Evolutionary conservation across 2,888 invertebrate species (phyloP), one percentile per base, ranked within the genome.

Genomic region (Coleophora flavipennella): DNA sequence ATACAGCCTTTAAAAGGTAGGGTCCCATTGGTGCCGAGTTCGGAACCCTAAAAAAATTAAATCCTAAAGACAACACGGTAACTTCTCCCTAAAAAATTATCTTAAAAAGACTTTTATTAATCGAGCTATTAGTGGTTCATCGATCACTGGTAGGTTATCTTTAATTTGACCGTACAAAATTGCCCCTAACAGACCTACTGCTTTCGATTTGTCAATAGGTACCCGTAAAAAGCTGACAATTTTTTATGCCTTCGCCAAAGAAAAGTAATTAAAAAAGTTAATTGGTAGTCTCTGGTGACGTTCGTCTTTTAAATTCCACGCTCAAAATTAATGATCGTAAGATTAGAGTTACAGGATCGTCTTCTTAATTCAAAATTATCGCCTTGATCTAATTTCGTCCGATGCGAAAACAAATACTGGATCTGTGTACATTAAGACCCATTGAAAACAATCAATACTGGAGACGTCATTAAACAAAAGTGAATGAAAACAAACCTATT

Each of bases 241-340:
- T 66, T 63, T 63, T 66, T 61, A 50, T 49, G 12, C 42, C 40
- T 40, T 43, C 48, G 47, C 49, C 54, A 20, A 20, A 49, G 33
- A 48, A 54, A 48, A 49, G 61, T 59, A 62, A 67, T 65, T 65
- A 63, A 67, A 20, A 66, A 64, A 66, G 58, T 62, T 69, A 59
- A 70, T 65, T 64, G 60, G 54, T 53, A 50, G 48, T 51, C 43
- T 55, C 38, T 51, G 49, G 41, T 39, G 43, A 41, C 45, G 33
- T 42, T 46, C 42, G 33, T 46, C 46, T 51, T 57, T 55, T 49
- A 32, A 45, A 53, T 55, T 51, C 42, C 39, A 36, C 14, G 4
- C 8, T 13, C 32, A 29, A 32, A 33, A 39, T 39, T 33, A 39
- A 34, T 29, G 38, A 28, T 34, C 9, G 38, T 33, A 28, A 10